Percentiles rank a stretch among this genome's conserved stretches.
Evolutionary conservation across 2,797 vertebrate species (phyloP).

Genomic region (Syndactyla subalaris): DNA sequence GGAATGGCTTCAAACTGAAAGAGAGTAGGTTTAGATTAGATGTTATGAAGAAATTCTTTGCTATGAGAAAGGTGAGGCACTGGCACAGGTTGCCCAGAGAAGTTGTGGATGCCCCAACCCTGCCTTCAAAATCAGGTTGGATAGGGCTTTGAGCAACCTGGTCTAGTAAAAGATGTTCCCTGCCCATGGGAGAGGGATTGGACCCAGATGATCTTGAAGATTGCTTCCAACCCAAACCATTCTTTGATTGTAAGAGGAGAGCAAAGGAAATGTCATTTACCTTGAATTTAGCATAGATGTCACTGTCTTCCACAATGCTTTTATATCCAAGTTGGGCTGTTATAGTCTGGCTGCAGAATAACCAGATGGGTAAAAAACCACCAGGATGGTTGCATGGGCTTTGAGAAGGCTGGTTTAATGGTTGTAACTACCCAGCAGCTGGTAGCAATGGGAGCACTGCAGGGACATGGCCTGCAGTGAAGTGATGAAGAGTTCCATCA

Average conservation of each 20-base stretch:
- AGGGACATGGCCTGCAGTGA: neutral
- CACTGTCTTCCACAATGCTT: rapidly evolving
- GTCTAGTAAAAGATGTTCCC: neutral
- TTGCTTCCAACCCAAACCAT: neutral
- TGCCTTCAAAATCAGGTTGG: neutral
- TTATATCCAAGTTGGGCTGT: neutral
- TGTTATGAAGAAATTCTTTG: neutral
- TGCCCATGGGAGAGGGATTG: neutral
- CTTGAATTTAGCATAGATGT: neutral
- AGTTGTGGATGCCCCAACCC: neutral
- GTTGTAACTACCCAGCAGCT: neutral
- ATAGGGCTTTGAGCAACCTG: neutral
- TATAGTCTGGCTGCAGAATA: neutral
- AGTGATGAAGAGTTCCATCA: neutral
- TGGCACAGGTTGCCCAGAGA: neutral
- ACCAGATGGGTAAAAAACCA: neutral
- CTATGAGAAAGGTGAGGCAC: neutral
- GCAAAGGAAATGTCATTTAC: neutral
- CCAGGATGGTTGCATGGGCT: neutral
- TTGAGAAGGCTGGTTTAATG: neutral
- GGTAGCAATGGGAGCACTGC: neutral
- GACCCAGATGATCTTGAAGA: neutral
- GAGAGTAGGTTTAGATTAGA: neutral
- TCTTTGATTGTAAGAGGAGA: neutral
- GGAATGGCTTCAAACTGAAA: neutral